Evolutionary conservation across 2,888 invertebrate genomes (phyloP).

Genomic region (Steinernema hermaphroditum): DNA sequence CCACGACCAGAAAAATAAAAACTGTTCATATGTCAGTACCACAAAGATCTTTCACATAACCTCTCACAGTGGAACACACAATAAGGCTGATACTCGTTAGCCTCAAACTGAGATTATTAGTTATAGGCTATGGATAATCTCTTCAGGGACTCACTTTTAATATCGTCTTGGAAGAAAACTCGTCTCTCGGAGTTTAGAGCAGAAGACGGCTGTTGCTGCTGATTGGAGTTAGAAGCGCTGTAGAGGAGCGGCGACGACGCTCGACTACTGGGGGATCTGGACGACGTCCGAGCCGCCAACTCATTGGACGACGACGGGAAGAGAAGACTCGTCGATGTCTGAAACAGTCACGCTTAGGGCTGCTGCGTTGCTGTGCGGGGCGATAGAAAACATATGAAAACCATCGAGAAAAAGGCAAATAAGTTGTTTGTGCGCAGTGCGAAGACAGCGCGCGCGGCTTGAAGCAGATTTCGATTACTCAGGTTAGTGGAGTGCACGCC

Average conservation of each 20-base stretch:
- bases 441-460: too few species aligned
- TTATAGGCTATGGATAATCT: too few species aligned
- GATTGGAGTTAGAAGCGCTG: neutral
- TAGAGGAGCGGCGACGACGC: slow-evolving; percentile 12
- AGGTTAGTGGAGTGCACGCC: slow-evolving; percentile 8
- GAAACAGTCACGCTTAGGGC: neutral
- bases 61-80: too few species aligned
- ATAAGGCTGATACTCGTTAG: too few species aligned
- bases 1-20: too few species aligned
- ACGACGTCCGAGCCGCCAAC: slow-evolving; percentile 17
- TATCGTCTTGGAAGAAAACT: neutral
- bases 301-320: slow-evolving; percentile 28
- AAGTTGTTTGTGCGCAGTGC: too few species aligned
- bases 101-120: too few species aligned
- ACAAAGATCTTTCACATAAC: too few species aligned
- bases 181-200: neutral
- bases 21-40: too few species aligned
- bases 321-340: slow-evolving; percentile 26
- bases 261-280: slow-evolving; percentile 14
- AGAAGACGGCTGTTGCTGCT: neutral
- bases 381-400: too few species aligned
- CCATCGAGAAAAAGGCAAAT: too few species aligned
- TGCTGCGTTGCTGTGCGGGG: too few species aligned
- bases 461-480: neutral
- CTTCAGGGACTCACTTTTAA: neutral